These are phyloP conservation scores for Drosophila sucinea DNA, from an alignment of 1,140 invertebrate species.

Conservation along the genomic window DNA sequence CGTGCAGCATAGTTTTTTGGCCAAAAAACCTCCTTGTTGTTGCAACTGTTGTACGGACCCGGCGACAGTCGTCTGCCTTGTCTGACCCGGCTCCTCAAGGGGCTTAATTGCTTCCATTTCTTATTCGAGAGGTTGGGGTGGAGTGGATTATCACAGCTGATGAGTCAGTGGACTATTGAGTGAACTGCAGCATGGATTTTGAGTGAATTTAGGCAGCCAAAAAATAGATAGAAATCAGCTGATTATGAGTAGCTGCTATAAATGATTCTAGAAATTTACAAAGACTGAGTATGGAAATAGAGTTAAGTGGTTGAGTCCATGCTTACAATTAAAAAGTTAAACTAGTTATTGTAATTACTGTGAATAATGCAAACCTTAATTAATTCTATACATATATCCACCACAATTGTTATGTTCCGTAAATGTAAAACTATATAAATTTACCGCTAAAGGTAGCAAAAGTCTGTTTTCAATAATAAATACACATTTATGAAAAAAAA, in stretches of 20 bases:
- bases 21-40: slow-evolving; percentile 1
- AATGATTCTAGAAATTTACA: background rate
- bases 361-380: too few relatives aligned
- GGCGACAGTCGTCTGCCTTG: slow-evolving; percentile 58
- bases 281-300: background rate
- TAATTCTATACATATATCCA: too few relatives aligned
- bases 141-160: slow-evolving; percentile 32
- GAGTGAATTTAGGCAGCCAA: background rate
- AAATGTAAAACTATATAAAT: too few relatives aligned
- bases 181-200: background rate
- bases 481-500: too few relatives aligned
- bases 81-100: background rate
- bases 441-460: too few relatives aligned
- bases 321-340: too few relatives aligned
- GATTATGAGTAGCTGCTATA: background rate
- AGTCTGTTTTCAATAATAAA: too few relatives aligned
- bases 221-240: background rate
- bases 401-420: too few relatives aligned
- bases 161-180: slow-evolving; percentile 34
- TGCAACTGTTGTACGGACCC: slow-evolving; percentile 16
- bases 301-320: background rate
- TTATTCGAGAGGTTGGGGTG: background rate
- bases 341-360: too few relatives aligned
- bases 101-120: slow-evolving; percentile 38
- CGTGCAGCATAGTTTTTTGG: slow-evolving; percentile 63